phyloP scores from a whole-genome alignment of 2,113 vertebrate species.

The Neolamprologus variostigma region DNA sequence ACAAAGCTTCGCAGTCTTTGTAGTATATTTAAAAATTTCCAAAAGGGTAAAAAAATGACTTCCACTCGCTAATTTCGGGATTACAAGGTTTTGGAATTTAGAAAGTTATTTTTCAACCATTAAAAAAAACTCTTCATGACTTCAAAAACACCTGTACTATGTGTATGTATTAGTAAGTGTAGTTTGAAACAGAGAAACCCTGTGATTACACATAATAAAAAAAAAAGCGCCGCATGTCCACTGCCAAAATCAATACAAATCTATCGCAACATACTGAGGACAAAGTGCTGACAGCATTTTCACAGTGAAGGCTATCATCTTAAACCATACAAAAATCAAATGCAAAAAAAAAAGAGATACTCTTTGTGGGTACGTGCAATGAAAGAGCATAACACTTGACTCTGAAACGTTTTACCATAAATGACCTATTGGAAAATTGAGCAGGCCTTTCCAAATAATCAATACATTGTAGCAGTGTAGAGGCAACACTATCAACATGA shows the following conservation, averaged over 20 bases:
- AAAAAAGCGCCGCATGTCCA: background rate
- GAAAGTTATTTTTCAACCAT: background rate
- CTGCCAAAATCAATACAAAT: slow-evolving; percentile 20
- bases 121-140: background rate
- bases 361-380: background rate
- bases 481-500: background rate
- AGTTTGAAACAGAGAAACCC: background rate
- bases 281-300: background rate
- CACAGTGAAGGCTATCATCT: background rate
- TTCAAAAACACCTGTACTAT: background rate
- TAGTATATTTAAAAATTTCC: background rate
- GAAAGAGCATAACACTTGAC: background rate
- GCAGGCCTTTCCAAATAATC: background rate
- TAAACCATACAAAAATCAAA: background rate
- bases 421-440: slow-evolving; percentile 32
- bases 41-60: background rate
- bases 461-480: background rate
- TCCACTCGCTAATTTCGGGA: fast-evolving
- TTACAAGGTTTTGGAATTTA: background rate
- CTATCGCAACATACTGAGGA: background rate
- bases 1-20: fast-evolving
- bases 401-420: background rate
- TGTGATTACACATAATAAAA: background rate
- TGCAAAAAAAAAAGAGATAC: background rate
- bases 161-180: background rate